A percentile compares a stretch with the other conserved stretches of the same genome.
Conservation (phyloP, 1,140 invertebrate species). For the Belonocnema kinseyi region DNA sequence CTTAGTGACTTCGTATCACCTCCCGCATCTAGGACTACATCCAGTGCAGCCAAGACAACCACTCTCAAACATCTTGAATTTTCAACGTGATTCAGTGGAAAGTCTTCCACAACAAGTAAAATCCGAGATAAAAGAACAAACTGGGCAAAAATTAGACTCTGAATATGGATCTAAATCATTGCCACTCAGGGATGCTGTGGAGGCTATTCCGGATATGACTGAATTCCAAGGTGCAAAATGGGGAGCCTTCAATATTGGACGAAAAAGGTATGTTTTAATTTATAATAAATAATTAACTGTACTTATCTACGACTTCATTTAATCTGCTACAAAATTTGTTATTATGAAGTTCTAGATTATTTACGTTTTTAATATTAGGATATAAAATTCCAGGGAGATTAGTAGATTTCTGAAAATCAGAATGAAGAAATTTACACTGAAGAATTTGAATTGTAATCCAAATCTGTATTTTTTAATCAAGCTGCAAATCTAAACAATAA, state of each 20-base stretch:
- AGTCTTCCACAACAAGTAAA: slow-evolving; percentile 66
- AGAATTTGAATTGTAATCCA: no score
- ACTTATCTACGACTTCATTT: no score
- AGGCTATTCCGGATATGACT: slow-evolving; percentile 72
- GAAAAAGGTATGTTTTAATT: slow-evolving; percentile 6
- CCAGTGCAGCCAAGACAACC: slow-evolving; percentile 31
- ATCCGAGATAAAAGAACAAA: background rate
- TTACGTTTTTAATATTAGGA: no score
- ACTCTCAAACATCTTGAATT: slow-evolving; percentile 59
- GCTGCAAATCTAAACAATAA: background rate
- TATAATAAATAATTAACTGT: no score
- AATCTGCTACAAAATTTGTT: no score
- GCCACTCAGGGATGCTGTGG: slow-evolving; percentile 78
- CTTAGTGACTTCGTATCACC: slow-evolving; percentile 59
- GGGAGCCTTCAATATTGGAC: background rate
- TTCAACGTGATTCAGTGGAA: slow-evolving; percentile 78
- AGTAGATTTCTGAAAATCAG: no score
- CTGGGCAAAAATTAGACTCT: slow-evolving; percentile 41
- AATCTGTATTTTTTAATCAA: background rate
- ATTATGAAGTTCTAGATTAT: no score
- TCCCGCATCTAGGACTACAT: slow-evolving; percentile 37
- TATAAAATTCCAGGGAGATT: no score
- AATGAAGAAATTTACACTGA: no score
- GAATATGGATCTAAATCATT: slow-evolving; percentile 68
- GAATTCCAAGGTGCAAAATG: slow-evolving; percentile 3